phyloP scores from a whole-genome alignment of 2,113 vertebrate genomes.

The Pachyramphus minor region DNA sequence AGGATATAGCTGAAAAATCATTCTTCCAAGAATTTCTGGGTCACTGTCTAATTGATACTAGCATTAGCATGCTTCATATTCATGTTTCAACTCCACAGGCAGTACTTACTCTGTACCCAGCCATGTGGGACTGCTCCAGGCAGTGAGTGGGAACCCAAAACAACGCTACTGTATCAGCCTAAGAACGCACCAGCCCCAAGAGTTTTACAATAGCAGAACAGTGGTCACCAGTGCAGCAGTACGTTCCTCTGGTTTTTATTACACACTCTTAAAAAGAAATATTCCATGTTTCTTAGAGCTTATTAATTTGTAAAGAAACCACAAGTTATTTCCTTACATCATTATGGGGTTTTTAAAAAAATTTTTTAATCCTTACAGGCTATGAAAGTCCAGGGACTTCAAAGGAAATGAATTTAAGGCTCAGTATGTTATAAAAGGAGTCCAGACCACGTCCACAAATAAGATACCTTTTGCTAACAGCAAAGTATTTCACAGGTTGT shows the following conservation, averaged over 20 bases:
- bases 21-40: constrained; percentile 89
- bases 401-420: constrained; percentile 66
- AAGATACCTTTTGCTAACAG: constrained; percentile 11
- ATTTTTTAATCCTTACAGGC: neutral
- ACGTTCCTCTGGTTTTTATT: constrained; percentile 57
- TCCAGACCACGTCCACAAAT: constrained; percentile 32
- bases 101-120: constrained; percentile 64
- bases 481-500: constrained; percentile 40
- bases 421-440: constrained; percentile 34
- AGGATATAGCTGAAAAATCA: constrained; percentile 71
- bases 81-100: constrained; percentile 72
- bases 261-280: constrained; percentile 60
- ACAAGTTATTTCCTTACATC: constrained; percentile 66
- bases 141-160: constrained; percentile 24
- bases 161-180: neutral
- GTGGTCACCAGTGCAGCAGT: constrained; percentile 33
- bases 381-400: constrained; percentile 38
- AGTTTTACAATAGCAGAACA: constrained; percentile 54
- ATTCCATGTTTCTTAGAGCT: constrained; percentile 54
- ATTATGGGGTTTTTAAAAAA: neutral
- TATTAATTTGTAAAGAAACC: constrained; percentile 73
- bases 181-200: constrained; percentile 33
- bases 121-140: constrained; percentile 72
- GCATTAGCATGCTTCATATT: constrained; percentile 84
- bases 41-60: constrained; percentile 90